phyloP scores from a whole-genome alignment of 2,113 vertebrate species.

The Rhabdomys dilectus region DNA sequence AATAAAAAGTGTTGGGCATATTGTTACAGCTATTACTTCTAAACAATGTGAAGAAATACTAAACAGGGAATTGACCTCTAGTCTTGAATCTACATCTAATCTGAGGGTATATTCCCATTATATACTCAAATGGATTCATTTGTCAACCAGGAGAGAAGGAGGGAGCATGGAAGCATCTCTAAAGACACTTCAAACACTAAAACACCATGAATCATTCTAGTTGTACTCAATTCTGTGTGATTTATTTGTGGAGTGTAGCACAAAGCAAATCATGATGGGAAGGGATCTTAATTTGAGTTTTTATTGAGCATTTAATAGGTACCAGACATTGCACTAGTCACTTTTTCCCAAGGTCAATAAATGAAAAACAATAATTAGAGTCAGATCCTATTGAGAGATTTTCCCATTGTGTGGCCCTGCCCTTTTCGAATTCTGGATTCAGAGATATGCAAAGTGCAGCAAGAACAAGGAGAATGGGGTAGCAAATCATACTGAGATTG shows the following conservation, averaged over 20 bases:
- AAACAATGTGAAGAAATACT: neutral
- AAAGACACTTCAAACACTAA: conserved; percentile 34
- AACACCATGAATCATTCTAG: neutral
- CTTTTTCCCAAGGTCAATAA: neutral
- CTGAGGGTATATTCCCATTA: neutral
- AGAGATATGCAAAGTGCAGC: neutral
- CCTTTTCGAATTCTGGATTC: neutral
- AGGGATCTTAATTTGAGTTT: neutral
- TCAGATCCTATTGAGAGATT: neutral
- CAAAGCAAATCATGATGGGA: neutral
- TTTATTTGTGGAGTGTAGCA: neutral
- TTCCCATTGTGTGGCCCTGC: neutral
- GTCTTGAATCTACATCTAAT: neutral
- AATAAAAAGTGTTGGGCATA: neutral
- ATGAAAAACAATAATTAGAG: neutral
- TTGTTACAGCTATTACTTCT: neutral
- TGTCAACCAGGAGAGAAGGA: conserved; percentile 14
- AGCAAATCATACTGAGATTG: neutral
- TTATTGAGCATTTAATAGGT: neutral
- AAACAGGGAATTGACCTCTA: neutral
- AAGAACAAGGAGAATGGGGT: neutral
- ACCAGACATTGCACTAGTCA: neutral
- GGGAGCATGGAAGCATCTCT: neutral
- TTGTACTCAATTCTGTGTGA: neutral
- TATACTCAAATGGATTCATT: conserved; percentile 34